Base-by-base conservation (phyloP, 2,888 invertebrate genomes). In the Chrysomela aeneicollis region DNA sequence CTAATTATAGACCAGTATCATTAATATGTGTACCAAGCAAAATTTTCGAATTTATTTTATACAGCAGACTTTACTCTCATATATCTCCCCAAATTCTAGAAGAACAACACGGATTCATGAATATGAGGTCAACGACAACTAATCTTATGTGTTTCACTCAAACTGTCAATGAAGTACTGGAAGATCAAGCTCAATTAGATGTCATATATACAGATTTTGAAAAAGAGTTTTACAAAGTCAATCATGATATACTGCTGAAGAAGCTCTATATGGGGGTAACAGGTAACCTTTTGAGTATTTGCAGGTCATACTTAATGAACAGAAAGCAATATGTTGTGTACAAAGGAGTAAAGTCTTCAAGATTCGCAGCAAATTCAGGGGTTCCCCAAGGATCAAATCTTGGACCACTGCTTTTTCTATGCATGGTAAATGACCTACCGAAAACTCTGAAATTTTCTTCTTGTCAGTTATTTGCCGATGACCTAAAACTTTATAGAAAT, bases 1-100 rank as follows among this genome's bases (percentile, higher is more conserved):
- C 8, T 5, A 42, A 42, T 42, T 42, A 42, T 42, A 3, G 42
- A 42, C 17, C 42, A 6, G 42, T 42, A 42, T 42, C 5, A 2
- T 17, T 42, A 42, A 42, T 42, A 42, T 42, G 42, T 42, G 42
- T 42, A 42, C 42, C 17, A 5, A 42, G n/a, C 42, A 42, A 42
- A 17, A 2, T 15, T 3, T 42, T 42, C 17, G 26, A 26, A 10
- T 42, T 9, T 5, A 42, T 15, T 9, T 10, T 17, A 42, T 42
- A 42, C 6, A 6, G 6, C 4, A 26, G 6, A 26, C 4, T 26
- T 26, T 26, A 26, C 6, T 26, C 26, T 5, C 26, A 42, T 42
- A 10, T 42, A 5, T 42, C 10, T 3, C 42, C 17, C 4, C 10
- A 10, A 3, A 42, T 42, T 4, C n/a, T 3, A 42, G 42, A 42